phyloP scores from a whole-genome alignment of 2,113 vertebrate genomes.

The Lichenostomus cassidix region DNA sequence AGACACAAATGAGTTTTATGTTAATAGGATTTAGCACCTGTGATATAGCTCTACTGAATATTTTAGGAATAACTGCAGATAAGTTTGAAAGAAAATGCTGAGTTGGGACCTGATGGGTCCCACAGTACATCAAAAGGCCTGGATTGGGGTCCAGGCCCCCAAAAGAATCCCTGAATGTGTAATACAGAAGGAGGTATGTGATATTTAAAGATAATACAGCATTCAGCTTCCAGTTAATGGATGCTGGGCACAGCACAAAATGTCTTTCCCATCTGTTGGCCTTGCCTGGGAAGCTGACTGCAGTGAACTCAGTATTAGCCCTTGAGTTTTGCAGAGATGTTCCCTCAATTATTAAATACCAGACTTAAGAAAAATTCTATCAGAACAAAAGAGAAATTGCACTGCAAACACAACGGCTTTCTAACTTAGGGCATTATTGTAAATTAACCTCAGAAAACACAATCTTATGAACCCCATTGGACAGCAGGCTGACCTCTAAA shows the following conservation, averaged over 20 bases:
- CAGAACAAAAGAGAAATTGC: background rate
- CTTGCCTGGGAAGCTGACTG: constrained; percentile 3
- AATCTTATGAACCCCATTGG: background rate
- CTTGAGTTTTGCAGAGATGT: background rate
- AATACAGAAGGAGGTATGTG: background rate
- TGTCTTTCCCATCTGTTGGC: background rate
- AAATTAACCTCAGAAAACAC: background rate
- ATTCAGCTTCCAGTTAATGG: constrained; percentile 24
- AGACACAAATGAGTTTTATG: background rate
- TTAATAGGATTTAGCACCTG: constrained; percentile 26
- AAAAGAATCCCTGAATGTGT: background rate
- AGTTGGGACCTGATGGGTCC: background rate
- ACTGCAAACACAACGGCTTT: background rate
- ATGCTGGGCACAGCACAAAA: constrained; percentile 12
- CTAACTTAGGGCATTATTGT: background rate
- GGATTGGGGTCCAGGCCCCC: background rate
- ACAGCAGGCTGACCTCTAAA: background rate
- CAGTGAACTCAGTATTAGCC: background rate
- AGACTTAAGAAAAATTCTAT: background rate
- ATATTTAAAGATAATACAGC: background rate
- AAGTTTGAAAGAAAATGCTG: background rate
- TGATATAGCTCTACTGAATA: background rate
- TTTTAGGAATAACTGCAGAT: background rate
- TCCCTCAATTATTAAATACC: background rate
- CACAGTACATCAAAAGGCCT: background rate